These are phyloP conservation scores for Seriola quinqueradiata DNA, from an alignment of 2,113 vertebrate genomes.

Conservation along the genomic window DNA sequence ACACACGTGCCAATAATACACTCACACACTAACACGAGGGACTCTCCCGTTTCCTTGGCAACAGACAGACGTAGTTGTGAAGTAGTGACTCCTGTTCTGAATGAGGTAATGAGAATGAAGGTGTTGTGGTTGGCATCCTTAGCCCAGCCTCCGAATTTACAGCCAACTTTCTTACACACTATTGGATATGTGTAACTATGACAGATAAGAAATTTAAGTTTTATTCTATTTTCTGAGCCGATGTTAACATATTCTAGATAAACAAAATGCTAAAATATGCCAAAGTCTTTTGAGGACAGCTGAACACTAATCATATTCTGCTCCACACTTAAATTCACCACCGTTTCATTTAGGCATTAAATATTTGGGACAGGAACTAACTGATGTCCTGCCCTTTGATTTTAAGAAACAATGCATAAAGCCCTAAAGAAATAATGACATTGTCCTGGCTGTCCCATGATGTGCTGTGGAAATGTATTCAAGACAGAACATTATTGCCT, in stretches of 20 bases:
- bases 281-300: no score
- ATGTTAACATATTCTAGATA: no score
- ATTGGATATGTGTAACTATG: background rate
- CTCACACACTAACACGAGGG: slow-evolving; percentile 25
- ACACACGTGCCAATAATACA: slow-evolving; percentile 24
- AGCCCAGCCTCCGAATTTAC: background rate
- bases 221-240: no score
- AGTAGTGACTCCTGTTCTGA: slow-evolving; percentile 43
- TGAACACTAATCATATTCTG: no score
- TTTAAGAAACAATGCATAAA: background rate
- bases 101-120: slow-evolving; percentile 57
- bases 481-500: background rate
- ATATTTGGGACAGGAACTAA: background rate
- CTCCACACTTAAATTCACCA: no score
- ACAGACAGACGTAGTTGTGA: slow-evolving; percentile 55
- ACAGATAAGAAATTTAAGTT: background rate
- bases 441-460: background rate
- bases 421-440: background rate
- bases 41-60: slow-evolving; percentile 56
- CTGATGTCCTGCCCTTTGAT: background rate
- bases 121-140: slow-evolving; percentile 2
- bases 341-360: no score
- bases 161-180: background rate
- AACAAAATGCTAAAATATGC: no score
- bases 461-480: background rate